phyloP scores from a whole-genome alignment of 92 coral and sea anemone species.

The Heteractis magnifica region DNA sequence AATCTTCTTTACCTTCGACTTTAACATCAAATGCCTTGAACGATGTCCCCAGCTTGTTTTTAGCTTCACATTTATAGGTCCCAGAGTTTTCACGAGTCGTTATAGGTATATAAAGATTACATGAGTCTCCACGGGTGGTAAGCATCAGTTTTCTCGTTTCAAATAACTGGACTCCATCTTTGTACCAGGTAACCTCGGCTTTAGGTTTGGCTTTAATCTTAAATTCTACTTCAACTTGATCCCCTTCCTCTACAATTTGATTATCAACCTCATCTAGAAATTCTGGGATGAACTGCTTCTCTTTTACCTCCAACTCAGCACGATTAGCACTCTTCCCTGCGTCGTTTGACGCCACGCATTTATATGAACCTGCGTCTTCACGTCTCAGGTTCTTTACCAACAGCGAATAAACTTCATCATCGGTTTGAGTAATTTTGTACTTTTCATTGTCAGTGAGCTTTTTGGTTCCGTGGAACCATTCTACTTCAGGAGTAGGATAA shows the following conservation, averaged over 20 bases:
- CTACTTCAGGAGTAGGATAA: slow-evolving; percentile 82
- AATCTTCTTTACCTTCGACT: slow-evolving; percentile 23
- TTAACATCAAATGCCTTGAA: slow-evolving; percentile 45
- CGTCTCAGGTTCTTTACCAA: slow-evolving; percentile 55
- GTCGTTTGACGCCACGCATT: slow-evolving; percentile 80
- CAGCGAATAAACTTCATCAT: slow-evolving; percentile 65
- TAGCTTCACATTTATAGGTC: slow-evolving; percentile 64
- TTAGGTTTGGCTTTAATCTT: slow-evolving; percentile 49
- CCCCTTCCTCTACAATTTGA: slow-evolving; percentile 53
- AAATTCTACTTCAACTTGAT: slow-evolving; percentile 29
- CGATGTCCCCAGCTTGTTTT: slow-evolving; percentile 50
- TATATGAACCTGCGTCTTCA: slow-evolving; percentile 80
- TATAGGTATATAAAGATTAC: slow-evolving; percentile 38
- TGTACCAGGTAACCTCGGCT: slow-evolving; percentile 59
- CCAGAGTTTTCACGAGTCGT: slow-evolving; percentile 58
- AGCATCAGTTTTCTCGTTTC: slow-evolving; percentile 42
- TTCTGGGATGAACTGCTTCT: slow-evolving; percentile 60
- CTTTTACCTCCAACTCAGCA: slow-evolving; percentile 76
- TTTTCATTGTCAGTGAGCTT: slow-evolving; percentile 60
- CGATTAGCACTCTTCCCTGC: slow-evolving; percentile 69
- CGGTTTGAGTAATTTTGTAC: slow-evolving; percentile 50
- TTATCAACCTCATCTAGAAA: slow-evolving; percentile 51
- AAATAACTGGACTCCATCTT: slow-evolving; percentile 47
- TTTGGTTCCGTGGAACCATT: slow-evolving; percentile 81
- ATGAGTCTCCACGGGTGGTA: slow-evolving; percentile 41